phyloP scores from a whole-genome alignment of 2,797 vertebrate genomes.

The Spinus pinus region DNA sequence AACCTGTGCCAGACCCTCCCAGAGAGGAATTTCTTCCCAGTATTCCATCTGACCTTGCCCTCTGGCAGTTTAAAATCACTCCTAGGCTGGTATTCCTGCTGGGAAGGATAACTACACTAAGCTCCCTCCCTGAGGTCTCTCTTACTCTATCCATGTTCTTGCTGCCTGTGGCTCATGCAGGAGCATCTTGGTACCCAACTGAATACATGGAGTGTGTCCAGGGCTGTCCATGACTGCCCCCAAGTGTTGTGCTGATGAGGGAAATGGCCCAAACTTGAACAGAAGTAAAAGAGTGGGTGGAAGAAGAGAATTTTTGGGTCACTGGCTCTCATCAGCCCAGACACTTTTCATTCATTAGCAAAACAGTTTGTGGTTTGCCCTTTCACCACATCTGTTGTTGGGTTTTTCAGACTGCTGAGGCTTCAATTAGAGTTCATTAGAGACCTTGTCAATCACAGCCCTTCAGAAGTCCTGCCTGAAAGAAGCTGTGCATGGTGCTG shows the following conservation, averaged over 20 bases:
- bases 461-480: not conserved
- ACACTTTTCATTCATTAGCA: slow-evolving; percentile 58
- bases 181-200: not conserved
- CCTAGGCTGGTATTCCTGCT: not conserved
- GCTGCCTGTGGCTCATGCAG: not conserved
- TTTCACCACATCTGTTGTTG: slow-evolving; percentile 51
- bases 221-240: slow-evolving; percentile 24
- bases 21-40: not conserved
- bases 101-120: not conserved
- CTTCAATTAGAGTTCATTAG: slow-evolving; percentile 77
- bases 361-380: slow-evolving; percentile 18
- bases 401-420: slow-evolving; percentile 26
- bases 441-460: slow-evolving; percentile 68
- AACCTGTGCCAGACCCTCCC: not conserved
- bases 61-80: not conserved
- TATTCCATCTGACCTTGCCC: not conserved
- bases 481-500: slow-evolving; percentile 4
- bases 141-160: not conserved
- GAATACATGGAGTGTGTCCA: accelerated
- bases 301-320: slow-evolving; percentile 48
- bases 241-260: not conserved
- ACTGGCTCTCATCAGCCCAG: slow-evolving; percentile 36
- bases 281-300: not conserved
- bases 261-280: slow-evolving; percentile 26
- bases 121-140: not conserved